Evolutionary conservation across 2,888 invertebrate species (phyloP), one percentile per base, ranked within the genome.

Genomic region (Eucera pruinosa): DNA sequence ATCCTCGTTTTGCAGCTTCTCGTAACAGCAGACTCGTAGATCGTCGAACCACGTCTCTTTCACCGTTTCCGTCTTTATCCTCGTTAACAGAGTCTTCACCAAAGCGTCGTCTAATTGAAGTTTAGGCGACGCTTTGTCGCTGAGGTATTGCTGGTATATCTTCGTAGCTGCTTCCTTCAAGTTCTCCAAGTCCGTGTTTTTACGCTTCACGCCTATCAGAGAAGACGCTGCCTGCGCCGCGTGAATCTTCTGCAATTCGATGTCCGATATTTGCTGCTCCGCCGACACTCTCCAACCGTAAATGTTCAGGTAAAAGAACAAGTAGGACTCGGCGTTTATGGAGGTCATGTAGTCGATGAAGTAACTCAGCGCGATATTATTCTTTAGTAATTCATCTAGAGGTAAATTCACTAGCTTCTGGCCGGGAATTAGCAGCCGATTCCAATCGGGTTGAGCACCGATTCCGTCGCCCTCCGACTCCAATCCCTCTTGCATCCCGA

Each of bases 31-130:
- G 77, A 94, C 93, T 92, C 97, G 96, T 20, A 97, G 94, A 77
- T 96, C 96, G 90, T 98, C 97, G 91, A 98, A 98, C 94, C 97
- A 97, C 2, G 94, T 93, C 71, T 96, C 95, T 30, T 93, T 94
- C 5, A 95, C 94, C 30, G 91, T 86, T 88, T 96, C 96, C 64
- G 94, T 95, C 83, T 94, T 94, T 71, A 96, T 95, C 86, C 94
- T 94, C 33, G 93, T 93, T 41, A 95, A 90, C 58, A 96, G 93
- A 81, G 93, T 93, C 84, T 95, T 95, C 3, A 95, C 93, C 6
- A 95, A 89, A 9, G 91, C 89, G 64, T 95, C 94, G 80, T 96
- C 96, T 11, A 96, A 89, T 78, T 94, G 93, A 6, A 96, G 93
- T 84, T 94, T 94, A 13, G 95, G 94, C 48, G 94, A 94, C 4